A percentile compares a stretch with the other conserved stretches of the same genome.
Conservation (phyloP, 1,140 invertebrate species). For the Tenebrio molitor region DNA sequence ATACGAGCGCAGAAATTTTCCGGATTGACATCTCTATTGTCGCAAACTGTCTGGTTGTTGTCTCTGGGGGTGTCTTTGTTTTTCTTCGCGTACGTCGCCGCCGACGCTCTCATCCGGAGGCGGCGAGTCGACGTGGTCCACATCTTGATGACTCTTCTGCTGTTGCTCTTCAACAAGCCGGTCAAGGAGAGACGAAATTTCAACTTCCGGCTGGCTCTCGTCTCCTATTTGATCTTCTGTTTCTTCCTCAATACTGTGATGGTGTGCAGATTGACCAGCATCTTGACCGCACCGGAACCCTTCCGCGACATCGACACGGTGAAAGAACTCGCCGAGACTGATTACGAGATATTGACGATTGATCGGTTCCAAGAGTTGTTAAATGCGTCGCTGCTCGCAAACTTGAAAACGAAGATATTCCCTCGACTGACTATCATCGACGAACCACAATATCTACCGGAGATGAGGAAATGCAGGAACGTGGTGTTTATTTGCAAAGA, state of each 20-base stretch:
- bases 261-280: constrained; percentile 14
- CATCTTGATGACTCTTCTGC: background rate
- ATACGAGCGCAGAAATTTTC: background rate
- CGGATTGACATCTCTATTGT: background rate
- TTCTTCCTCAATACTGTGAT: constrained; percentile 16
- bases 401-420: background rate
- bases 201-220: constrained; percentile 15
- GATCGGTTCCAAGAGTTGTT: constrained; percentile 14
- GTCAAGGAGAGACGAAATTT: background rate
- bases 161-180: constrained; percentile 13
- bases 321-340: constrained; percentile 18
- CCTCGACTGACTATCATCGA: background rate
- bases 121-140: background rate
- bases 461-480: constrained; percentile 13
- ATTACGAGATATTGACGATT: constrained; percentile 13
- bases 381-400: background rate
- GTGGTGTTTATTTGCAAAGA: constrained; percentile 24
- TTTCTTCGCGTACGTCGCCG: constrained; percentile 4
- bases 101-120: background rate
- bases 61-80: background rate
- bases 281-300: constrained; percentile 12
- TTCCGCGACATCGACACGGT: constrained; percentile 8
- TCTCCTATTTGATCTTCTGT: constrained; percentile 19
- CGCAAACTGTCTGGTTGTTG: constrained; percentile 1
- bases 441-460: constrained; percentile 5